These are phyloP conservation scores for Sebastes schlegelii DNA, from an alignment of 2,113 vertebrate genomes.

Conservation along the genomic window DNA sequence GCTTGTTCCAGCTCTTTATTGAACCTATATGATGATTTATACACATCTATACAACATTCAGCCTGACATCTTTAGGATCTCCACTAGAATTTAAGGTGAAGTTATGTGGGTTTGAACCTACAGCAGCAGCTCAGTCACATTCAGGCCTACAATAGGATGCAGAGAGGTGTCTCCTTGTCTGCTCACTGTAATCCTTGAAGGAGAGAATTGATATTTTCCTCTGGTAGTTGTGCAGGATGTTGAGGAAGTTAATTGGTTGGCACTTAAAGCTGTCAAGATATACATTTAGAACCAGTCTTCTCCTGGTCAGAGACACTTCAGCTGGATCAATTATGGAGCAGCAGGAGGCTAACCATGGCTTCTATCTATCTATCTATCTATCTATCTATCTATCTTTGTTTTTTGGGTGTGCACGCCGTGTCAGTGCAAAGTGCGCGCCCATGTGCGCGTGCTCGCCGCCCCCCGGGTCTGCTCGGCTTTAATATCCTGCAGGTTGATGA, in stretches of 20 bases:
- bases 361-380: constrained; percentile 35
- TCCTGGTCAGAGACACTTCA: constrained; percentile 52
- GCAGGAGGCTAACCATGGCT: background rate
- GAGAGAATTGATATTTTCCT: background rate
- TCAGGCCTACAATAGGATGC: background rate
- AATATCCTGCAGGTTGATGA: constrained; percentile 89
- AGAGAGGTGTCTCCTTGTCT: background rate
- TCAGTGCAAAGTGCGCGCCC: constrained; percentile 25
- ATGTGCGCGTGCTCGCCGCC: constrained; percentile 22
- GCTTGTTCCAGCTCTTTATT: background rate
- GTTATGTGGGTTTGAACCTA: background rate
- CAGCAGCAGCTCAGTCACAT: background rate
- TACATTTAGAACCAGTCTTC: constrained; percentile 65
- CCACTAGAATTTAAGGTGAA: background rate
- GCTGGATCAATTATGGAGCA: background rate
- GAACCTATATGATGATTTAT: background rate
- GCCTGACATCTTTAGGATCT: background rate
- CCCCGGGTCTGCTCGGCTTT: constrained; percentile 79
- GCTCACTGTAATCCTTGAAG: background rate
- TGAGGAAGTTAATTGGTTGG: constrained; percentile 79
- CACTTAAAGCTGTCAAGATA: constrained; percentile 77
- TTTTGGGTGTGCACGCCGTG: constrained; percentile 26
- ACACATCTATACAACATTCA: background rate
- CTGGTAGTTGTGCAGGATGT: constrained; percentile 33
- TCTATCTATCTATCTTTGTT: constrained; percentile 4